A percentile compares a stretch with the other conserved stretches of the same genome.
Evolutionary conservation across 2,797 vertebrate genomes (phyloP).

Genomic region (Paramormyrops hopkinsi): DNA sequence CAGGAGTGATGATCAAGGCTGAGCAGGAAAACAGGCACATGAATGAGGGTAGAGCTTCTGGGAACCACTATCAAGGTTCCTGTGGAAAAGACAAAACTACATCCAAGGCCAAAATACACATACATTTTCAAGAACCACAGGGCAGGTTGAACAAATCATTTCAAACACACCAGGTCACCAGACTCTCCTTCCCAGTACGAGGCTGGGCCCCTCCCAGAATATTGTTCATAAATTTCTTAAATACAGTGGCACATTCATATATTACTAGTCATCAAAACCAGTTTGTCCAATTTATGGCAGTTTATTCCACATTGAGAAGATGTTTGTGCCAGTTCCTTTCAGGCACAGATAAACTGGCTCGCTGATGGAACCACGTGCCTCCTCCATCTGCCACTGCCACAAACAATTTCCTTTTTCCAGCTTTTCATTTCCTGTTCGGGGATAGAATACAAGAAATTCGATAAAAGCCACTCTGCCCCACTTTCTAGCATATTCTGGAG

Average conservation of each 20-base stretch:
- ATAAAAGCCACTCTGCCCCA: neutral
- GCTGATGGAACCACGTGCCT: neutral
- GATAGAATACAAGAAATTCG: neutral
- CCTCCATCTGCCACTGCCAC: neutral
- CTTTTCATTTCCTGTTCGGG: neutral
- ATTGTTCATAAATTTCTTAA: neutral
- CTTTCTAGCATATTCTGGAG: neutral
- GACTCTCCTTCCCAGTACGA: neutral
- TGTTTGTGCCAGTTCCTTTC: neutral
- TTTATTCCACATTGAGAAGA: neutral
- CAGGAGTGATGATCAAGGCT: neutral
- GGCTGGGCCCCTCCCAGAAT: neutral
- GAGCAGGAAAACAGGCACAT: neutral
- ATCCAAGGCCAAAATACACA: neutral
- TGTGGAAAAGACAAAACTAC: neutral
- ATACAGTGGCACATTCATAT: neutral
- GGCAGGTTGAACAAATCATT: neutral
- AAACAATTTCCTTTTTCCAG: neutral
- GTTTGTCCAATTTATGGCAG: neutral
- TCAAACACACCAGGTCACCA: neutral
- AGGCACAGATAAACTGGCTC: neutral
- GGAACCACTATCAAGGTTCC: neutral
- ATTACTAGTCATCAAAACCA: neutral
- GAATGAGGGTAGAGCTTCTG: neutral
- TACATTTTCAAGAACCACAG: neutral